phyloP scores from a whole-genome alignment of 2,113 vertebrate species.

The Sterrhoptilus dennistouni region DNA sequence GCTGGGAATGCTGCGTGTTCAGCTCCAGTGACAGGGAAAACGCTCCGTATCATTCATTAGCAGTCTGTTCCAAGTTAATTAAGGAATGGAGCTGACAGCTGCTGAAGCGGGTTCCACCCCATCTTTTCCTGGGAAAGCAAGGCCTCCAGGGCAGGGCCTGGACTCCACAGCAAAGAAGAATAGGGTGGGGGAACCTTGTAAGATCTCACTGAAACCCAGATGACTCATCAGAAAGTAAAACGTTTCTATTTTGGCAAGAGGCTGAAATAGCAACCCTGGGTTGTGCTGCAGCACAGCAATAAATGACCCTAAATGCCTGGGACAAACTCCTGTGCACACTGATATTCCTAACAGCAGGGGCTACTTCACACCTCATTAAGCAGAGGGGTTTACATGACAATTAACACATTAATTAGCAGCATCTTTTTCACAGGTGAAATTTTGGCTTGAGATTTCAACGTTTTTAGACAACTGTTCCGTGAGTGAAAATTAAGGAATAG shows the following conservation, averaged over 20 bases:
- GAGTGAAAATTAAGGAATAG: background rate
- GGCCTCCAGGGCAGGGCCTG: background rate
- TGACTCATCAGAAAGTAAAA: slow-evolving; percentile 59
- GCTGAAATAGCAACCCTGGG: slow-evolving; percentile 21
- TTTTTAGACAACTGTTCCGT: background rate
- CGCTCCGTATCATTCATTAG: background rate
- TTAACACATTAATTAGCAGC: slow-evolving; percentile 23
- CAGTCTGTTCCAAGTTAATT: background rate
- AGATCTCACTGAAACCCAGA: background rate
- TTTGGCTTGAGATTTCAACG: background rate
- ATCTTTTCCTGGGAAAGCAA: background rate
- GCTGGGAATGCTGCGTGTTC: background rate
- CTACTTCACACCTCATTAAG: slow-evolving; percentile 25
- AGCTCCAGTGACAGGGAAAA: background rate
- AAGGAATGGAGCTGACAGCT: background rate
- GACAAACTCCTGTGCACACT: background rate
- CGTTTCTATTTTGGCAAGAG: slow-evolving; percentile 32
- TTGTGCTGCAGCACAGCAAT: background rate
- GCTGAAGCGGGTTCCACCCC: background rate
- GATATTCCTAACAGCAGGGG: background rate
- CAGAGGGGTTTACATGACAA: slow-evolving; percentile 16
- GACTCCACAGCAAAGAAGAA: background rate
- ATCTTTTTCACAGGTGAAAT: background rate
- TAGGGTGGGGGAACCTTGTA: background rate
- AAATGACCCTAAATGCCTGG: background rate